A percentile compares a stretch with the other conserved stretches of the same genome.
These are phyloP conservation scores for Hippocampus comes DNA, from an alignment of 2,113 vertebrate species.

Conservation along the genomic window DNA sequence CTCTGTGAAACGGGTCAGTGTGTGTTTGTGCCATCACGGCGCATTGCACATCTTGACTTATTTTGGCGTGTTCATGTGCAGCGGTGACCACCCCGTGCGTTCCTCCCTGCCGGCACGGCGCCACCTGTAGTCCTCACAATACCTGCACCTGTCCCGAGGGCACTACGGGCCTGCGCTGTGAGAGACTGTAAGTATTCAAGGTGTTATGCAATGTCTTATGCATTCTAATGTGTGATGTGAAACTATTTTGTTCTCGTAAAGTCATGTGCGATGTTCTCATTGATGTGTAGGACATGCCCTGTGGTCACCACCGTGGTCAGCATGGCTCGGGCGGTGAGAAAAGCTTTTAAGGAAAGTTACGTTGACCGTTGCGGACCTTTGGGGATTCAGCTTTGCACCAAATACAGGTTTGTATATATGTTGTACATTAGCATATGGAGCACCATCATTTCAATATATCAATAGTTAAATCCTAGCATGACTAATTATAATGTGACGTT, in stretches of 20 bases:
- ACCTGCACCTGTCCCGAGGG: slow-evolving; percentile 73
- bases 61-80: slow-evolving; percentile 25
- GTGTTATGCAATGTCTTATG: background rate
- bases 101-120: slow-evolving; percentile 75
- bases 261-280: slow-evolving; percentile 8
- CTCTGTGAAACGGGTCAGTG: slow-evolving; percentile 72
- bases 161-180: slow-evolving; percentile 74
- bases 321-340: slow-evolving; percentile 74
- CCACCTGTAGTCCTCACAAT: slow-evolving; percentile 73
- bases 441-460: background rate
- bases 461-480: background rate
- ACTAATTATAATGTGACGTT: background rate
- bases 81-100: slow-evolving; percentile 73
- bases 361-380: slow-evolving; percentile 79
- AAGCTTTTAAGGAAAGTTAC: slow-evolving; percentile 73
- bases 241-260: background rate
- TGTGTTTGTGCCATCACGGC: background rate
- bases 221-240: background rate
- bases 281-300: slow-evolving; percentile 68
- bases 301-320: slow-evolving; percentile 76
- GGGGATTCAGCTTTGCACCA: slow-evolving; percentile 77
- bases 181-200: slow-evolving; percentile 68
- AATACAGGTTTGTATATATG: slow-evolving; percentile 71
- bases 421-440: background rate
- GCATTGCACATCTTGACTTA: background rate